These are phyloP conservation scores for Amazonetta brasiliensis DNA, from an alignment of 2,797 vertebrate genomes.

Conservation along the genomic window DNA sequence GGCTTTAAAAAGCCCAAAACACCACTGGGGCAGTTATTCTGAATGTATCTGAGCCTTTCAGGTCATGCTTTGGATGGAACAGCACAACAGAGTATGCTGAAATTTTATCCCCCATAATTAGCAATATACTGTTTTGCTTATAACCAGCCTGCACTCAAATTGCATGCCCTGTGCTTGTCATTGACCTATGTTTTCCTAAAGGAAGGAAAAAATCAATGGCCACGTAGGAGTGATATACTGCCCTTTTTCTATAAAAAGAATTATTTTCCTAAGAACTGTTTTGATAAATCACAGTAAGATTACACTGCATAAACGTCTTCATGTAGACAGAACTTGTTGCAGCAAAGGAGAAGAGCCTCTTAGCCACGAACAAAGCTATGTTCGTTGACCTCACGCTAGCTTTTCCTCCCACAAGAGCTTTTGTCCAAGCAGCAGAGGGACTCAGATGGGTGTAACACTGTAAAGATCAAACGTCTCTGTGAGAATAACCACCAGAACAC, in stretches of 20 bases:
- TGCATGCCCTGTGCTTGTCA: background rate
- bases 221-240: background rate
- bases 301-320: background rate
- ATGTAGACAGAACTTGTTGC: background rate
- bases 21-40: background rate
- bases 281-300: background rate
- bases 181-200: background rate
- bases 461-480: background rate
- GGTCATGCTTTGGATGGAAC: background rate
- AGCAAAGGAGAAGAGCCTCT: background rate
- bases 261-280: background rate
- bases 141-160: background rate
- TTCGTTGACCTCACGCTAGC: background rate
- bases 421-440: background rate
- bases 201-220: background rate
- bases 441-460: background rate
- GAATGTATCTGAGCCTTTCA: background rate
- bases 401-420: background rate
- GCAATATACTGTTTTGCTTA: background rate
- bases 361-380: background rate
- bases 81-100: too few relatives aligned
- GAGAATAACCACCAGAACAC: background rate
- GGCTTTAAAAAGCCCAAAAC: background rate
- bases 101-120: background rate
- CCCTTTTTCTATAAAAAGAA: background rate